These are phyloP conservation scores for Euphydryas editha DNA, from an alignment of 2,888 invertebrate genomes.

Conservation along the genomic window DNA sequence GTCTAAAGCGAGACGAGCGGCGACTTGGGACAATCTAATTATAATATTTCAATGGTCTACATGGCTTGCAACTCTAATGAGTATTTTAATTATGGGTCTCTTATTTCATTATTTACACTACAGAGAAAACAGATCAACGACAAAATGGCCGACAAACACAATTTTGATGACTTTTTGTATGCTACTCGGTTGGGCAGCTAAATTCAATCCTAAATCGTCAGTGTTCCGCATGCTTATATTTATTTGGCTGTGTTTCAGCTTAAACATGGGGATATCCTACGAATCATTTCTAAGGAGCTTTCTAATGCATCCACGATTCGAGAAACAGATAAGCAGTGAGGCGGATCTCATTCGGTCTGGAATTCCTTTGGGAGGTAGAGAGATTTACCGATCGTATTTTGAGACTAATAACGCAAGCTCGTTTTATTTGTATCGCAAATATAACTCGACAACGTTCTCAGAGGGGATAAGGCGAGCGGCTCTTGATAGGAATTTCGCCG, in stretches of 20 bases:
- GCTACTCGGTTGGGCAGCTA: slow-evolving; percentile 75
- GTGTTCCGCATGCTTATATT: slow-evolving; percentile 75
- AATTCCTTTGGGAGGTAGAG: slow-evolving; percentile 75
- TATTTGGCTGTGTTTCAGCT: slow-evolving; percentile 76
- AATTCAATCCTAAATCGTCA: slow-evolving; percentile 67
- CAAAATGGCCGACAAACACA: slow-evolving; percentile 77
- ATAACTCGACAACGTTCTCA: slow-evolving; percentile 69
- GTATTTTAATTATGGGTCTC: slow-evolving; percentile 65
- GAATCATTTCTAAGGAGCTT: slow-evolving; percentile 80
- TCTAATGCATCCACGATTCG: slow-evolving; percentile 79
- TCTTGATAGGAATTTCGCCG: slow-evolving; percentile 70
- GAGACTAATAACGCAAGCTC: slow-evolving; percentile 75
- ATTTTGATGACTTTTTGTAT: slow-evolving; percentile 75
- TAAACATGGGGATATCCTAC: slow-evolving; percentile 79
- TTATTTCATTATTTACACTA: slow-evolving; percentile 71
- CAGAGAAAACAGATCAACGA: slow-evolving; percentile 61
- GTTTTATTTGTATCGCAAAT: slow-evolving; percentile 79
- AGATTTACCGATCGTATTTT: slow-evolving; percentile 79
- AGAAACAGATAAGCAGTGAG: slow-evolving; percentile 77
- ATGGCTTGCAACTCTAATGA: slow-evolving; percentile 69
- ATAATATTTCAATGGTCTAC: slow-evolving; percentile 78
- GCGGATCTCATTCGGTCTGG: slow-evolving; percentile 71
- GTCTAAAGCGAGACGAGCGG: slow-evolving; percentile 68
- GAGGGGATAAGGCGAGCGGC: slow-evolving; percentile 72
- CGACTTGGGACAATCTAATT: slow-evolving; percentile 76